Conservation (phyloP, 2,888 invertebrate genomes). For the Iselma pallidipennis region DNA sequence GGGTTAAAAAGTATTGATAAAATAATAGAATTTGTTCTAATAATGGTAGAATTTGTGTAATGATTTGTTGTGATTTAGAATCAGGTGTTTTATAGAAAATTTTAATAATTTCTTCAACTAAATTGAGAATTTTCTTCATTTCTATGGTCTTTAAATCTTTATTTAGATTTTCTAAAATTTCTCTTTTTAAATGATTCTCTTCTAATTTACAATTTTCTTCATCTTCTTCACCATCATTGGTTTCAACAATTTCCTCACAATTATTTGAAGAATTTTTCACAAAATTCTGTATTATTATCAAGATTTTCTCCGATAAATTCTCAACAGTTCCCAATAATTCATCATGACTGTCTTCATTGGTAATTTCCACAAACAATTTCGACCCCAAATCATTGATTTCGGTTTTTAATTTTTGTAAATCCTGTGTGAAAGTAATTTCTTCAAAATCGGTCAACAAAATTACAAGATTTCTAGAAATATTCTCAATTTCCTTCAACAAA, state of each 20-base stretch:
- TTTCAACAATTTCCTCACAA: conserved; percentile 45
- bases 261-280: conserved; percentile 55
- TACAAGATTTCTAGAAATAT: conserved; percentile 1
- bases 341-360: background rate
- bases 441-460: conserved; percentile 36
- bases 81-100: conserved; percentile 51
- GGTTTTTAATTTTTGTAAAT: conserved; percentile 10
- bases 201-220: conserved; percentile 58
- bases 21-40: conserved; percentile 77
- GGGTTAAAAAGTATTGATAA: conserved; percentile 77
- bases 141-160: conserved; percentile 65
- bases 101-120: conserved; percentile 46
- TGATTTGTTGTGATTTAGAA: conserved; percentile 32
- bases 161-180: conserved; percentile 66
- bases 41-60: conserved; percentile 62
- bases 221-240: conserved; percentile 44
- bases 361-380: background rate
- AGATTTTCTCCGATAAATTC: conserved; percentile 45
- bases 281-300: conserved; percentile 64
- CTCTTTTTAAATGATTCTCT: conserved; percentile 69
- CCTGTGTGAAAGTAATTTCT: conserved; percentile 28
- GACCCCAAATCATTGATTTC: conserved; percentile 12
- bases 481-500: conserved; percentile 24
- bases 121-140: conserved; percentile 53
- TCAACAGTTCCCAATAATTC: conserved; percentile 19